Percentiles rank a stretch among this genome's conserved stretches.
phyloP scores from a whole-genome alignment of 2,797 vertebrate genomes.

The Lepidocolaptes lacrymiger region DNA sequence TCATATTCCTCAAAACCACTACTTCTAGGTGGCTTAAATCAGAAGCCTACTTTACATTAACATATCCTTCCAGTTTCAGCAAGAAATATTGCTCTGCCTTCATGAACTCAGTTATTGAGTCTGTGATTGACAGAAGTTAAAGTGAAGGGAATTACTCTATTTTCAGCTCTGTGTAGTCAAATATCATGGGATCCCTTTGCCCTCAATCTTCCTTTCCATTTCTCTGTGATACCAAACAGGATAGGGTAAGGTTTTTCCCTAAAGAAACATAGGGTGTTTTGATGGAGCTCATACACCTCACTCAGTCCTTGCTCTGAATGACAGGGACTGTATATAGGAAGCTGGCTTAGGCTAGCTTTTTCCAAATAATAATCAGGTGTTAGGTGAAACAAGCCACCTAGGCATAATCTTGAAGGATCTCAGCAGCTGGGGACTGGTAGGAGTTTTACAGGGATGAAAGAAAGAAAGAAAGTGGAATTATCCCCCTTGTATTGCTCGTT shows the following conservation, averaged over 20 bases:
- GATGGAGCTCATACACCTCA: not conserved
- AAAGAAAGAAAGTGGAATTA: not conserved
- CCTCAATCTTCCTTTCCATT: not conserved
- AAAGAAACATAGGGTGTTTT: not conserved
- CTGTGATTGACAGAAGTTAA: not conserved
- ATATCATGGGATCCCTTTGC: not conserved
- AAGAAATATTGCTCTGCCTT: not conserved
- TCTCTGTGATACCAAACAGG: not conserved
- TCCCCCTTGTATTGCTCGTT: not conserved
- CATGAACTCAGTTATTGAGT: not conserved
- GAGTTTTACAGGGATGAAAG: not conserved
- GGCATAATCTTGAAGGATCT: not conserved
- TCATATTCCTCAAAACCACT: not conserved
- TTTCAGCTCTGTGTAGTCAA: not conserved
- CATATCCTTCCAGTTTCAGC: not conserved
- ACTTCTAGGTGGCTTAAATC: not conserved
- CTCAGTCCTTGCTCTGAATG: not conserved
- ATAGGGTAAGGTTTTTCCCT: not conserved
- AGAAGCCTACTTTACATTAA: not conserved
- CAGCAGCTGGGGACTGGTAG: not conserved
- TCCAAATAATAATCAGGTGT: fast-evolving
- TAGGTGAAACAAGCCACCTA: not conserved
- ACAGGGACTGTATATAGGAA: not conserved
- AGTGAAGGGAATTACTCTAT: not conserved
- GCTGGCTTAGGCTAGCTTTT: not conserved